Conservation (phyloP, 2,888 invertebrate species). For the Dendrolimus houi region DNA sequence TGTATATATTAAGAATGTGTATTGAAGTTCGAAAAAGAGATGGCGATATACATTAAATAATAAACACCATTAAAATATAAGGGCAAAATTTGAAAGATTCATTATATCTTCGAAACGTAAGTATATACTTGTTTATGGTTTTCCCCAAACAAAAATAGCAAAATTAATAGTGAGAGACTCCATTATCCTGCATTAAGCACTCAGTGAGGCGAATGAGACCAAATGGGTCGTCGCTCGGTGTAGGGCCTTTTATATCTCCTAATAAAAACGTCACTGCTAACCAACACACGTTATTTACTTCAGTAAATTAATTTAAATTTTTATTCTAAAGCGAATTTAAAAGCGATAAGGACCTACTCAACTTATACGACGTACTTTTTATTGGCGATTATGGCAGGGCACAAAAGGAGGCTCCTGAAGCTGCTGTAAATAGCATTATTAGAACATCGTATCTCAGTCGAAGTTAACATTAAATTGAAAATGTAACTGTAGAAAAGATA, state of each 20-base stretch:
- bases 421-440: no score
- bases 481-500: no score
- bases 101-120: background rate
- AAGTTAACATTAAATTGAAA: no score
- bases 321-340: slow-evolving; percentile 7
- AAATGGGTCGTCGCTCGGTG: slow-evolving; percentile 43
- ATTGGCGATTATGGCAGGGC: no score
- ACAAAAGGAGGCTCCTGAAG: no score
- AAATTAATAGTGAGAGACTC: slow-evolving; percentile 65
- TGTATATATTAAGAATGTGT: no score
- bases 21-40: no score
- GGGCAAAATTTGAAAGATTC: no score
- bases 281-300: slow-evolving; percentile 32
- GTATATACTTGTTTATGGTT: slow-evolving; percentile 34
- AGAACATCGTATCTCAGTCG: no score
- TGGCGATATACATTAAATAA: no score
- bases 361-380: background rate
- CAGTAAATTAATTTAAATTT: slow-evolving; percentile 18
- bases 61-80: no score
- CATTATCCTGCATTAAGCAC: slow-evolving; percentile 68
- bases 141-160: slow-evolving; percentile 46
- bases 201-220: slow-evolving; percentile 51
- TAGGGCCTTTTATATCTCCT: slow-evolving; percentile 45
- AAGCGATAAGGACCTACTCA: background rate
- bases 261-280: slow-evolving; percentile 51